Percentiles rank a stretch among this genome's conserved stretches.
These are phyloP conservation scores for Unio pictorum DNA, from an alignment of 2,888 invertebrate genomes.

Conservation along the genomic window DNA sequence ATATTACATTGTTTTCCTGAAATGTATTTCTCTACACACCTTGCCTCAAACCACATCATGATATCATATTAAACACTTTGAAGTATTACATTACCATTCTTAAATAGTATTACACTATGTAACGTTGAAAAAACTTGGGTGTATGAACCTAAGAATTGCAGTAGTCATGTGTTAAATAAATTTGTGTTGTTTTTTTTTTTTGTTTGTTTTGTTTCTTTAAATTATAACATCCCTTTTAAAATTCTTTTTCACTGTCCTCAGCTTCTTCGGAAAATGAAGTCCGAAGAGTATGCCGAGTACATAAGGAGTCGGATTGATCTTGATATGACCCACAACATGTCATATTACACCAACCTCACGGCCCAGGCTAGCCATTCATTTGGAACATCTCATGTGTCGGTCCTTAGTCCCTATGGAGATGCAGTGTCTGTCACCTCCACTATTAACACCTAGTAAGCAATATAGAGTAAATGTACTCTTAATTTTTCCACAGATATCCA, in stretches of 20 bases:
- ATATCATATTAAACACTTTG: no score
- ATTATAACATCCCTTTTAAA: background rate
- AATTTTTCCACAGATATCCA: no score
- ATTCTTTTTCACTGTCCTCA: conserved; percentile 19
- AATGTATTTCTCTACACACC: no score
- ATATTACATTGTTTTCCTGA: no score
- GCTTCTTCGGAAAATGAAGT: conserved; percentile 59
- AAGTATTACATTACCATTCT: no score
- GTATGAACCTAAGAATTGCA: no score
- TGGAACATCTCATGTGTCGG: conserved; percentile 68
- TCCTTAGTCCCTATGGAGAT: conserved; percentile 66
- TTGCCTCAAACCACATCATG: no score
- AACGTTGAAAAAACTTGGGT: no score
- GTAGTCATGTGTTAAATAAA: no score
- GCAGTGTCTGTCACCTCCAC: conserved; percentile 68
- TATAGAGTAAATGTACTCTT: background rate
- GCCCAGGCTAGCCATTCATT: conserved; percentile 64
- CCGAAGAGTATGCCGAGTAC: conserved; percentile 47
- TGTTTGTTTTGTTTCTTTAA: background rate
- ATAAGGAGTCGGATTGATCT: conserved; percentile 52
- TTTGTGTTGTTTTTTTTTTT: background rate
- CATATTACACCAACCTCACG: conserved; percentile 52
- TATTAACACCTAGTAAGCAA: conserved; percentile 65
- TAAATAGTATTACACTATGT: no score
- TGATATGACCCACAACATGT: conserved; percentile 45